A percentile compares a stretch with the other conserved stretches of the same genome.
phyloP scores from a whole-genome alignment of 2,888 invertebrate genomes.

The Acanthopleura granulata region DNA sequence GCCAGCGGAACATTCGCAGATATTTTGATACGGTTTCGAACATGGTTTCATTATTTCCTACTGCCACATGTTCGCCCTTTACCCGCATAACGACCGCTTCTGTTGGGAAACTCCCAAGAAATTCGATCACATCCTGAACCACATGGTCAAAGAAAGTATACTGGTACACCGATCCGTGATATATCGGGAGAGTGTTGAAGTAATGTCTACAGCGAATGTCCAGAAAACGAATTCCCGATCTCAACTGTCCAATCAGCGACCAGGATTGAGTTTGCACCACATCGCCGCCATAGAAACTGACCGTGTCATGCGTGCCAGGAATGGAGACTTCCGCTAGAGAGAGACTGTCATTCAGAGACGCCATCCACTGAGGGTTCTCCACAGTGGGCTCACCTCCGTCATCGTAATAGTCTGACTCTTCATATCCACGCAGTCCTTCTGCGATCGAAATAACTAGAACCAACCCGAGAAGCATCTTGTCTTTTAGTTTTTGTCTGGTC shows the following conservation, averaged over 20 bases:
- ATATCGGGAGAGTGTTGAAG: background rate
- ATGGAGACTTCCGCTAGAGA: background rate
- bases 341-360: background rate
- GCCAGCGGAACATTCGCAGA: background rate
- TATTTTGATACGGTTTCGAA: background rate
- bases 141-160: slow-evolving; percentile 7
- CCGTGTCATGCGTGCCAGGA: slow-evolving; percentile 7
- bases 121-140: background rate
- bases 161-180: slow-evolving; percentile 11
- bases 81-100: slow-evolving; percentile 13
- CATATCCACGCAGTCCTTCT: background rate
- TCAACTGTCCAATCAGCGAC: slow-evolving; percentile 6
- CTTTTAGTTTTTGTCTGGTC: too few relatives aligned
- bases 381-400: background rate
- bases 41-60: slow-evolving; percentile 6
- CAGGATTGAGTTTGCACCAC: slow-evolving; percentile 1
- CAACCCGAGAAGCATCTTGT: too few relatives aligned
- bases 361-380: slow-evolving; percentile 2
- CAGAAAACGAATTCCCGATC: slow-evolving; percentile 13
- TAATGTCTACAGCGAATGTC: slow-evolving; percentile 20
- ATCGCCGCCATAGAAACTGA: slow-evolving; percentile 14
- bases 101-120: background rate
- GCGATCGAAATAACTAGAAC: too few relatives aligned
- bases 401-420: slow-evolving; percentile 1
- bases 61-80: background rate